phyloP scores from a whole-genome alignment of 2,797 vertebrate genomes.

The Notoglanidium macrostoma region DNA sequence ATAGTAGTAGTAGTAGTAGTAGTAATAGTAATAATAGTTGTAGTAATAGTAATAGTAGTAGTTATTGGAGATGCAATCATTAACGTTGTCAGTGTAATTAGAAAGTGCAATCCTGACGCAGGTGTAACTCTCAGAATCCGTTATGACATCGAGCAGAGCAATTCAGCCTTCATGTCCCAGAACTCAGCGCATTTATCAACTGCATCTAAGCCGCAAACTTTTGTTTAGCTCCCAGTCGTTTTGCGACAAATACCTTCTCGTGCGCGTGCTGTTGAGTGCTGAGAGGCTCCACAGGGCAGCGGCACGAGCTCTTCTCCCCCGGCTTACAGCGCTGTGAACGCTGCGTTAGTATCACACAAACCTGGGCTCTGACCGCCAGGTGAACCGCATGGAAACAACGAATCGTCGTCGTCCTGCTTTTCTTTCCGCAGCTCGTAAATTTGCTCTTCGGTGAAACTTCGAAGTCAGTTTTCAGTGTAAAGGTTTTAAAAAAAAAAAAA shows the following conservation, averaged over 20 bases:
- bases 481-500: neutral
- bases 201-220: slow-evolving; percentile 27
- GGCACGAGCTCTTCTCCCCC: neutral
- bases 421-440: neutral
- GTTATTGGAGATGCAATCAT: slow-evolving; percentile 55
- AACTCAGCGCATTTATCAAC: neutral
- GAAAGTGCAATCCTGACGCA: slow-evolving; percentile 14
- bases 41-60: slow-evolving; percentile 57
- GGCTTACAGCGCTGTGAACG: neutral
- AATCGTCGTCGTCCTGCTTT: slow-evolving; percentile 3
- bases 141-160: neutral
- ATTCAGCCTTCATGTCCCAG: neutral
- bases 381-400: slow-evolving; percentile 45
- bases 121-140: slow-evolving; percentile 10
- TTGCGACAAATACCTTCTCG: slow-evolving; percentile 1
- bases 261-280: neutral
- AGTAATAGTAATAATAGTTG: slow-evolving; percentile 64
- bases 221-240: neutral
- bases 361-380: slow-evolving; percentile 65
- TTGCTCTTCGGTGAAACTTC: slow-evolving; percentile 1
- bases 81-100: slow-evolving; percentile 56
- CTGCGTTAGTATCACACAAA: slow-evolving; percentile 43
- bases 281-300: neutral
- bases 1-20: slow-evolving; percentile 65
- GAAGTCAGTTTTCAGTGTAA: neutral